Evolutionary conservation across 2,797 vertebrate species (phyloP), one percentile per base, ranked within the genome.

Genomic region (Cossypha heuglini): DNA sequence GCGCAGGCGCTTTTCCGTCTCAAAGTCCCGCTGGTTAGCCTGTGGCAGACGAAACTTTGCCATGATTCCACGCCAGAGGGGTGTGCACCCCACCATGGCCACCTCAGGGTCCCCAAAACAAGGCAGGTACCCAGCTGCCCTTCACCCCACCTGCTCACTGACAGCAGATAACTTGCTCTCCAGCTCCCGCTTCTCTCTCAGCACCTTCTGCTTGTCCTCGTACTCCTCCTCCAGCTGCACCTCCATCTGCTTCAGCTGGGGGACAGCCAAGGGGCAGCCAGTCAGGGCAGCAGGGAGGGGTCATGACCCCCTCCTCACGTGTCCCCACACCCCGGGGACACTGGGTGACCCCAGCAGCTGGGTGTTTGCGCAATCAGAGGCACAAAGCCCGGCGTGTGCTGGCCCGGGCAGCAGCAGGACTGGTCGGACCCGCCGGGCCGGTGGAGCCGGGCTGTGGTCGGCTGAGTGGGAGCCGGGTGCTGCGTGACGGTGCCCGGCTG

Each of bases 141-240:
- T 11, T 37, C 6, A 3, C 37, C 90, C 29, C 85, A 99, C 99
- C 99, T 99, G 98, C 90, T 99, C 99, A 2, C 99, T 99, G 75
- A 99, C 98, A 0, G 98, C 96, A 15, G 99, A 94, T 35, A 99
- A 97, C 94, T 99, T 99, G 55, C 98, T 97, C 95, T 99, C 99
- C 97, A 99, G 97, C 55, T 99, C 99, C 88, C 99, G 98, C 96
- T 98, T 99, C 96, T 99, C 99, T 37, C 98, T 98, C 62, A 99
- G 98, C 61, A 99, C 99, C 97, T 99, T 99, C 98, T 99, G 99
- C 96, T 99, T 99, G 75, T 99, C 99, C 72, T 99, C 99, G 0
- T 99, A 99, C 77, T 99, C 99, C 83, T 99, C 99, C 94, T 99
- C 99, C 33, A 99, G 98, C 97, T 99, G 99, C 64, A 99, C 98